Evolutionary conservation across 2,797 vertebrate species (phyloP).

Genomic region (Myotis planiceps): DNA sequence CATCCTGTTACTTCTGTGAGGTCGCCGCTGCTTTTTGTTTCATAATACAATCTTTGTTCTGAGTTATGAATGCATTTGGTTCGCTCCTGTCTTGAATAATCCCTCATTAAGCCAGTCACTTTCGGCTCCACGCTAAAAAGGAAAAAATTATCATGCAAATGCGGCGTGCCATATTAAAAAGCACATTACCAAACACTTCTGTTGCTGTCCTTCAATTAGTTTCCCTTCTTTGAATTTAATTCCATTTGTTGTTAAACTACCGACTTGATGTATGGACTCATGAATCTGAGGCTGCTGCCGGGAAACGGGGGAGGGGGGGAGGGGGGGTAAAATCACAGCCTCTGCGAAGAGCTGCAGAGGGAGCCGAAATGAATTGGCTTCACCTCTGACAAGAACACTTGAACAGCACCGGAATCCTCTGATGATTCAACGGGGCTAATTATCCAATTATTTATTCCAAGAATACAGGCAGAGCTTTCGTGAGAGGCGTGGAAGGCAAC

Average conservation of each 20-base stretch:
- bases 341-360: conserved; percentile 83
- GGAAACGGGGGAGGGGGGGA: conserved; percentile 73
- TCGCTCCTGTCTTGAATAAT: conserved; percentile 89
- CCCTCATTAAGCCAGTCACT: conserved; percentile 90
- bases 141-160: conserved; percentile 90
- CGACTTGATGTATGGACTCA: conserved; percentile 88
- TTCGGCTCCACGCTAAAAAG: conserved; percentile 88
- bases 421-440: conserved; percentile 90
- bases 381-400: conserved; percentile 90
- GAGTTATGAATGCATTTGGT: conserved; percentile 90
- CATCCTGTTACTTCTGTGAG: conserved; percentile 87
- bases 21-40: conserved; percentile 86
- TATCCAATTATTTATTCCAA: conserved; percentile 91
- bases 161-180: conserved; percentile 88
- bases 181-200: conserved; percentile 88
- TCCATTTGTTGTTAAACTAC: conserved; percentile 90
- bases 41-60: conserved; percentile 90
- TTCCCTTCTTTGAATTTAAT: conserved; percentile 90
- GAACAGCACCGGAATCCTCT: conserved; percentile 85
- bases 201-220: conserved; percentile 90
- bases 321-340: conserved; percentile 83
- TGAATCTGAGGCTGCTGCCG: conserved; percentile 87
- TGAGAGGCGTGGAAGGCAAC: conserved; percentile 84
- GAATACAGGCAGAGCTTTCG: conserved; percentile 85
- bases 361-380: conserved; percentile 87